Base-by-base conservation (phyloP, 2,797 vertebrate genomes). In the Spondyliosoma cantharus region DNA sequence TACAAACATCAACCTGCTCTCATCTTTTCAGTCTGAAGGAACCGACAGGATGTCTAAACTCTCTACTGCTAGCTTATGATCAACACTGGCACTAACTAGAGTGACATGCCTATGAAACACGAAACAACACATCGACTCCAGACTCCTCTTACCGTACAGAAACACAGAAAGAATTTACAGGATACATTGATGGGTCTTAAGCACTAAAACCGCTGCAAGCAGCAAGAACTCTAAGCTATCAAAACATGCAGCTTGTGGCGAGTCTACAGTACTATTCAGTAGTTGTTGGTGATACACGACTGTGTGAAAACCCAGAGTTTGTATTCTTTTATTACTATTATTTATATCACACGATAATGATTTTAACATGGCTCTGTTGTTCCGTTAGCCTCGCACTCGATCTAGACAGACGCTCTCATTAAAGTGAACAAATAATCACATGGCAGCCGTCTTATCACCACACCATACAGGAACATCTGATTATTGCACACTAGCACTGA, bases 401-500 rank as follows among this genome's bases (percentile, higher is more conserved):
- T 76, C 71, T 16, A 52, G 29, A 60, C 87, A 80, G 85, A 83
- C 85, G 71, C 77, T 71, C 89, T 72, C 77, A 46, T 49, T 70
- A 71, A 87, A 78, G 79, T 82, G 80, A 87, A 88, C 74, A 64
- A 62, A 76, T 64, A 56, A 75, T 71, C 71, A 48, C 61, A 65
- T 58, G 79, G 84, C 77, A 83, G 82, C 81, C 72, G 27, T 83
- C 69, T 20, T 25, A 71, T 84, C 84, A 81, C 79, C 87, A 76
- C 83, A 74, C 76, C 82, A 64, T 58, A 90, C 76, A 80, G 83
- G 78, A 82, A 89, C 76, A 81, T 90, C 81, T 65, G 89, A 87
- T 93, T 94, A 94, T 95, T 94, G 93, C 93, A 95, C 93, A 92
- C 90, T 52, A 91, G 93, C 92, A 92, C 90, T 92, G 92, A 93